A percentile compares a stretch with the other conserved stretches of the same genome.
phyloP scores from a whole-genome alignment of 2,113 vertebrate genomes.

The Spheniscus mendiculus region DNA sequence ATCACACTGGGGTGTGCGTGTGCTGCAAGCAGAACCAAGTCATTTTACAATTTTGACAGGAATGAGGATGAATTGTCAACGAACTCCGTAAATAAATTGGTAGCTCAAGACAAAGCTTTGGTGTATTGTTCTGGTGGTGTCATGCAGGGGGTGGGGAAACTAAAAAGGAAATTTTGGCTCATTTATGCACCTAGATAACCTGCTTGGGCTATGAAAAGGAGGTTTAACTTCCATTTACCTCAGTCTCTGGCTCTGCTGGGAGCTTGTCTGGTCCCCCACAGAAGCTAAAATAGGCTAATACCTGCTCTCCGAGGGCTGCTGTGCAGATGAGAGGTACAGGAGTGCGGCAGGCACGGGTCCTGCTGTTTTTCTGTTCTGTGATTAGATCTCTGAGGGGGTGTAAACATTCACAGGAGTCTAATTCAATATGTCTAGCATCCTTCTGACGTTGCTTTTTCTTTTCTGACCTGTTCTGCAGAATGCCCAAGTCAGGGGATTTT shows the following conservation, averaged over 20 bases:
- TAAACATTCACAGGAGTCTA: background rate
- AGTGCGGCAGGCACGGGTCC: background rate
- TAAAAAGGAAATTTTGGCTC: background rate
- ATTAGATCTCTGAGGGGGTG: background rate
- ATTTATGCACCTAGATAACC: background rate
- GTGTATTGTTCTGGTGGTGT: background rate
- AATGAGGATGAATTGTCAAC: background rate
- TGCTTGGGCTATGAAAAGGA: background rate
- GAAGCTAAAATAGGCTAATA: background rate
- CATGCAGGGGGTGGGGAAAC: rapidly evolving
- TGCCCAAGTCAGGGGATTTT: slow-evolving; percentile 83
- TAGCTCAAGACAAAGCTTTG: background rate
- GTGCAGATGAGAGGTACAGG: background rate
- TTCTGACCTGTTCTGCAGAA: slow-evolving; percentile 76
- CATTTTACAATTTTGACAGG: background rate
- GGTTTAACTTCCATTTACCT: background rate
- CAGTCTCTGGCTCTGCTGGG: background rate
- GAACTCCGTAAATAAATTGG: background rate
- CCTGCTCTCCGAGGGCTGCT: background rate
- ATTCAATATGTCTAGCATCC: background rate
- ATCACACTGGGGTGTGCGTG: rapidly evolving
- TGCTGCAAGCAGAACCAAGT: background rate
- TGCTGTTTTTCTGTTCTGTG: background rate
- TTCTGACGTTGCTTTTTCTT: background rate
- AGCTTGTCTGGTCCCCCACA: background rate